Evolutionary conservation across 2,888 invertebrate genomes (phyloP), one percentile per base, ranked within the genome.

Genomic region (Callosobruchus maculatus): DNA sequence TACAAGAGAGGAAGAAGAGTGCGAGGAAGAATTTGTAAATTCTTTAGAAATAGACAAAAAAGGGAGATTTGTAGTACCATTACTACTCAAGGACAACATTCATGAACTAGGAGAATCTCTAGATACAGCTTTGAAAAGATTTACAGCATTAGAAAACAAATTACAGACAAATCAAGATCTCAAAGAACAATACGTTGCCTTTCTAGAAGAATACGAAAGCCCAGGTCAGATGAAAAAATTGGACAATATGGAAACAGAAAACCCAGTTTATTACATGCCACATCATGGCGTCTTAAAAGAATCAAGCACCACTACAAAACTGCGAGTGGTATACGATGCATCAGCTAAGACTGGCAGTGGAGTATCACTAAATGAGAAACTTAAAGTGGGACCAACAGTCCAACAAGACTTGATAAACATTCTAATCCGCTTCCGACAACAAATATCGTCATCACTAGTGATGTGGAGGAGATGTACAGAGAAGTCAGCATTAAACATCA

Each of bases 231-330:
- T 77, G 75, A 75, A 73, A 66, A 70, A 71, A 66, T 31, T 21
- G 7, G 18, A 70, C 18, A 49, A 3, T 5, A 20, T 18, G 26
- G 66, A 70, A 20, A 20, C 20, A 20, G 67, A 72, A 22, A 21
- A 18, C n/a, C 22, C 20, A n/a, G 67, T n/a, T 20, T 77, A 74
- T 70, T 76, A 71, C 73, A 49, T 77, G n/a, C n/a, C n/a, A n/a
- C n/a, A 80, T 67, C 80, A 80, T 70, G 74, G 74, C 13, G 77
- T 80, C 22, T 31, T 78, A 20, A 75, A 77, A 21, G 76, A 77
- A 20, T 72, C 72, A 9, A 75, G 75, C 30, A 31, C 66, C 9
- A 77, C 77, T 18, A 76, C 75, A 0, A 76, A 78, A 72, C 26
- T 77, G 20, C 67, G 78, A 70, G 76, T 75, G 2, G 75, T 75